Base-by-base conservation (phyloP, 2,113 vertebrate species). In the Mus spicilegus region DNA sequence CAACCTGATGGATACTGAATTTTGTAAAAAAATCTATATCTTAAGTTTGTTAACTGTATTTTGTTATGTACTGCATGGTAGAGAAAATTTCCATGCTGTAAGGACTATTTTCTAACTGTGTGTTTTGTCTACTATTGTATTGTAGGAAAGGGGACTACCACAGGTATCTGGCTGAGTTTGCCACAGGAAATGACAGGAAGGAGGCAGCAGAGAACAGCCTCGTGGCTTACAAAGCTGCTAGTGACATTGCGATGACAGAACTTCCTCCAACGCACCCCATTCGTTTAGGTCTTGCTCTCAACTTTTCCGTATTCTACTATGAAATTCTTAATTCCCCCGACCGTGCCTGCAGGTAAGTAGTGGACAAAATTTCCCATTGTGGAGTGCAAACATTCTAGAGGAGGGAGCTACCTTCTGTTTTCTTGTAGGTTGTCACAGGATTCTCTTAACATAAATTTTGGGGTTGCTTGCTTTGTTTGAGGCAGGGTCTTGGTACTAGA, bases 251-350 rank as follows among this genome's bases (percentile, higher is more conserved):
- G 98, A 99, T 99, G 99, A 98, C 98, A 97, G 99, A 99, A 98
- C 99, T 99, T 98, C 99, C 99, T 5, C 99, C 99, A 96, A 99
- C 99, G 80, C 99, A 99, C 98, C 99, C 99, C 36, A 99, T 99
- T 97, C 99, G 99, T 97, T 98, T 99, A 97, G 99, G 99, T 97
- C 99, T 99, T 61, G 99, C 99, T 96, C 99, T 99, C 98, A 99
- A 99, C 98, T 99, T 99, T 98, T 99, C 99, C 5, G 99, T 99
- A 98, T 99, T 99, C 99, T 99, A 99, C 98, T 99, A 99, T 97
- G 99, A 99, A 99, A 99, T 99, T 98, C 99, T 99, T 99, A 99
- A 99, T 99, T 99, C 99, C 95, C 99, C 99, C 63, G 99, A 99
- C 98, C 99, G 99, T 95, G 99, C 99, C 97, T 99, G 99, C 99